Evolutionary conservation across 2,113 vertebrate species (phyloP).

Genomic region (Willisornis vidua): DNA sequence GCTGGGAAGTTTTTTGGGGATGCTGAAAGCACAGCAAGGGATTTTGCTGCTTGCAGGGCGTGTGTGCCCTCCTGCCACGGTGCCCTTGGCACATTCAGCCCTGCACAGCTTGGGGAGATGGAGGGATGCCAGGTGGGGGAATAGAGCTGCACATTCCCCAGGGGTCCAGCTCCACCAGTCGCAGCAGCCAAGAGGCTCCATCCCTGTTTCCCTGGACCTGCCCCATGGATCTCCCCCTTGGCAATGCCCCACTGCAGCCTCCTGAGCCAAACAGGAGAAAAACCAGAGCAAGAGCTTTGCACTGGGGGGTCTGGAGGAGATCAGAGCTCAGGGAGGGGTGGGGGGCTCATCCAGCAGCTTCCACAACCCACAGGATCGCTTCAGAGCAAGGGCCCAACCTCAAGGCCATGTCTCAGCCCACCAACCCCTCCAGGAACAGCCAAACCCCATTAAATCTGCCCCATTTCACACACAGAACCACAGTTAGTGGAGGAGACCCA

Average conservation of each 20-base stretch:
- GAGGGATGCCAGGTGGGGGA: fast-evolving
- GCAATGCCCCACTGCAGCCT: fast-evolving
- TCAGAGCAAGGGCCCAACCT: no score
- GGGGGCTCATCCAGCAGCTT: not conserved
- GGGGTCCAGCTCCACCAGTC: not conserved
- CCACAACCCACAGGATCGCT: fast-evolving
- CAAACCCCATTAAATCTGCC: not conserved
- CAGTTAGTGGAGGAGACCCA: not conserved
- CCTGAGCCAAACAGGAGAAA: fast-evolving
- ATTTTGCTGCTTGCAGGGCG: not conserved
- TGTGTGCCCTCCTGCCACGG: fast-evolving
- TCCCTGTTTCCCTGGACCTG: fast-evolving
- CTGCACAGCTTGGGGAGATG: fast-evolving
- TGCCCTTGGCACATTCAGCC: no score
- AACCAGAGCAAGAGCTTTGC: not conserved
- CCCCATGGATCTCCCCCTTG: not conserved
- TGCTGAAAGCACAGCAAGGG: not conserved
- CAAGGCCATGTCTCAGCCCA: not conserved
- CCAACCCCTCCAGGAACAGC: not conserved
- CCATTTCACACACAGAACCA: fast-evolving
- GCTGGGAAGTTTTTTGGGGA: not conserved
- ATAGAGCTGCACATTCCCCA: fast-evolving
- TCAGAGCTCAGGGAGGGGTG: not conserved
- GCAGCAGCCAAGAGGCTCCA: fast-evolving
- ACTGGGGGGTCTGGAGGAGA: not conserved